Percentiles rank a stretch among this genome's conserved stretches.
phyloP scores from a whole-genome alignment of 2,797 vertebrate species.

The Rhabdomys pumilio region DNA sequence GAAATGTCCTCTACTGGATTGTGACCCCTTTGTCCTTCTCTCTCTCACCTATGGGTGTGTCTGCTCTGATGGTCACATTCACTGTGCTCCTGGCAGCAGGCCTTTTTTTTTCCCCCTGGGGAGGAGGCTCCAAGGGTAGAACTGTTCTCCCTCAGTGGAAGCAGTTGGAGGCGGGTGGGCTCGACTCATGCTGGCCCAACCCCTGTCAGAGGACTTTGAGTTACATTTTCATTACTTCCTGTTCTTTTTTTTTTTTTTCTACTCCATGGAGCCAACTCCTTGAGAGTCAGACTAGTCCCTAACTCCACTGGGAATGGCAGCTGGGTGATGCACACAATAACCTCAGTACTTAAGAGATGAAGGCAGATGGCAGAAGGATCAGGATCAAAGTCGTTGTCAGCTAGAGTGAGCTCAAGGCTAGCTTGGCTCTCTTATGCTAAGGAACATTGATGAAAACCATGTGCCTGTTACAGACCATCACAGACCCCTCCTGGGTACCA shows the following conservation, averaged over 20 bases:
- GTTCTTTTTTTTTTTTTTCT: neutral
- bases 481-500: neutral
- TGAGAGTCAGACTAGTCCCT: neutral
- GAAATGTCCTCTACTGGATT: neutral
- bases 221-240: neutral
- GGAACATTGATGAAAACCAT: neutral
- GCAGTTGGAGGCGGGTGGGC: neutral
- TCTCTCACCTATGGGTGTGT: neutral
- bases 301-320: neutral
- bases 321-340: neutral
- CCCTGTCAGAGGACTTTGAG: neutral
- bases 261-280: neutral
- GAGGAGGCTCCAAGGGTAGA: neutral
- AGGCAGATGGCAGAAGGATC: neutral
- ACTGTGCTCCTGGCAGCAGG: neutral
- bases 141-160: neutral
- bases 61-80: neutral
- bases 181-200: neutral
- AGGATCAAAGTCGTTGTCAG: neutral
- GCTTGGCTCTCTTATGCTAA: neutral
- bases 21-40: neutral
- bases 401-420: neutral
- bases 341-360: neutral
- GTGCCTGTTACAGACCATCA: neutral
- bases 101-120: neutral